phyloP scores from a whole-genome alignment of 2,797 vertebrate genomes.

The Tympanoctomys barrerae region DNA sequence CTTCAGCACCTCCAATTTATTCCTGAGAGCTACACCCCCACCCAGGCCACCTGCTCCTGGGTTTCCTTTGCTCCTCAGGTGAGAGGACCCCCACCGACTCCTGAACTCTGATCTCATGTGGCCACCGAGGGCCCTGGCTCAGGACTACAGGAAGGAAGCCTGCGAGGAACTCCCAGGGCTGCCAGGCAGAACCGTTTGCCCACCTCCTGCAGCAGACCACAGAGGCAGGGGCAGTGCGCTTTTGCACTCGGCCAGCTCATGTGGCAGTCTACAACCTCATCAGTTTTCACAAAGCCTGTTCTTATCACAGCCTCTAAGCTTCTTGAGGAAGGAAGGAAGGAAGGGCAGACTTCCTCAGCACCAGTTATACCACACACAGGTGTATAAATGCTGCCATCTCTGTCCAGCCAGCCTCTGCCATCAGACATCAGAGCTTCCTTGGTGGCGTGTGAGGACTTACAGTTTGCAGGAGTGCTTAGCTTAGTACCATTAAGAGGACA shows the following conservation, averaged over 20 bases:
- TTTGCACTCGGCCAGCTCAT: too few species aligned
- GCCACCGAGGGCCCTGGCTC: not conserved
- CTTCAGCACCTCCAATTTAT: not conserved
- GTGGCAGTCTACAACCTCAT: not conserved
- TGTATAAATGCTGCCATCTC: not conserved
- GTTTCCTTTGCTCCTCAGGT: rapidly evolving
- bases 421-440: not conserved
- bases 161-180: not conserved
- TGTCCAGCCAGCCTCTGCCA: not conserved
- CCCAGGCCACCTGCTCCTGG: not conserved
- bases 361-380: not conserved
- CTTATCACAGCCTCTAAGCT: not conserved
- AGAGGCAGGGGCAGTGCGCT: not conserved
- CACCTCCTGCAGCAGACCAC: not conserved
- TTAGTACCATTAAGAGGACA: not conserved
- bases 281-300: not conserved
- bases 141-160: not conserved
- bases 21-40: not conserved
- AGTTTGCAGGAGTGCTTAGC: not conserved
- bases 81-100: rapidly evolving
- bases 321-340: not conserved
- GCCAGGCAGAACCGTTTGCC: not conserved
- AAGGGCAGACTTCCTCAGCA: not conserved
- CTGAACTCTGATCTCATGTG: not conserved
- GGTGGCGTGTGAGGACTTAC: rapidly evolving